Evolutionary conservation across 2,113 vertebrate genomes (phyloP), one percentile per base, ranked within the genome.

Genomic region (Lepus americanus): DNA sequence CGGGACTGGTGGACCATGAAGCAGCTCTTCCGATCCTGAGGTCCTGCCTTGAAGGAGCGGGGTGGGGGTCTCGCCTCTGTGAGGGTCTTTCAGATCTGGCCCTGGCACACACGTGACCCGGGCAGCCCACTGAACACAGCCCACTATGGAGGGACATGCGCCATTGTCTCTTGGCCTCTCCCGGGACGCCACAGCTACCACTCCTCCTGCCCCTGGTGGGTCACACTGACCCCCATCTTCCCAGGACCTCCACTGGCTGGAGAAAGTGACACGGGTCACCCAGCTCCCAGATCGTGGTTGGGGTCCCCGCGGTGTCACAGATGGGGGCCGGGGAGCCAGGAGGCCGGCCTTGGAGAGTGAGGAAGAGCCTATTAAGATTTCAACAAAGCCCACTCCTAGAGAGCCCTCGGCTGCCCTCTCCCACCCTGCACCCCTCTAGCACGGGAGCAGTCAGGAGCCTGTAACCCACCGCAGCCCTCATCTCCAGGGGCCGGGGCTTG

Each of bases 381-480:
- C 80, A 95, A 93, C 87, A 94, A 97, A 95, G 93, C 27, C 76
- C 76, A 92, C 82, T 77, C 90, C 86, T 4, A 22, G 91, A 92
- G 89, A 95, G 83, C 53, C 79, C 20, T 31, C 86, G 0, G 0
- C 59, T 79, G 5, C 51, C 10, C 6, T 29, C 87, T 87, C 86
- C 86, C 89, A 64, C n/a, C 87, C 61, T 7, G 3, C 0, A 0
- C 61, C 31, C 76, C 85, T 70, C n/a, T 87, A 98, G 69, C 5
- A 23, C 69, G 66, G 0, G 12, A n/a, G 77, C 5, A 19, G 0
- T 44, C 79, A 92, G 87, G 89, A 82, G 95, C 87, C n/a, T 0
- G 82, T 73, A 72, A 95, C 92, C 72, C 0, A 6, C 93, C 84
- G 13, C 1, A 7, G 22, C 61, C 53, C 55, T 92, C 72, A 39